Percentiles rank a stretch among this genome's conserved stretches.
These are phyloP conservation scores for Lycocerus yunnanus DNA, from an alignment of 2,888 invertebrate genomes.

Conservation along the genomic window DNA sequence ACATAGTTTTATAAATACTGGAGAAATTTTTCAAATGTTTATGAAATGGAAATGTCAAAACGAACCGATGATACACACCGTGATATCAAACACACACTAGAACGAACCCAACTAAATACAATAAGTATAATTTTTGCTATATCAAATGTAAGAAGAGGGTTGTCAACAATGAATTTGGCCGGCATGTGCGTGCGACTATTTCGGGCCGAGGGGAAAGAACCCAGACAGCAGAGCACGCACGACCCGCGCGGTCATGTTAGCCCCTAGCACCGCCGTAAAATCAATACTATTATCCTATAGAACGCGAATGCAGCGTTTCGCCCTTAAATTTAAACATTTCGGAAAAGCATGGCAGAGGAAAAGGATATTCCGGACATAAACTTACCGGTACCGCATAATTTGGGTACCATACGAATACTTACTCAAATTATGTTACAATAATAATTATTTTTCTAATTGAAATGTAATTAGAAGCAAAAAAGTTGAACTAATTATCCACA, in stretches of 20 bases:
- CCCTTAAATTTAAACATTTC: conserved; percentile 21
- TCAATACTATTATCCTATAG: conserved; percentile 52
- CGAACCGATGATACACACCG: neutral
- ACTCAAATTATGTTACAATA: conserved; percentile 9
- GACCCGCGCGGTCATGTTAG: conserved; percentile 41
- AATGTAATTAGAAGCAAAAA: conserved; percentile 4
- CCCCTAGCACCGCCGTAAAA: conserved; percentile 49
- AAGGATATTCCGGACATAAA: neutral
- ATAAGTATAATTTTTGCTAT: conserved; percentile 21
- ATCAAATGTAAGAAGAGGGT: conserved; percentile 29
- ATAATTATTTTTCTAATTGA: conserved; percentile 4
- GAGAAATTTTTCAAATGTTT: neutral
- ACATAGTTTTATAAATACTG: neutral
- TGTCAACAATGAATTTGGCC: conserved; percentile 34
- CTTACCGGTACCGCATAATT: conserved; percentile 9
- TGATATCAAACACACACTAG: neutral
- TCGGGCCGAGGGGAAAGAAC: conserved; percentile 37
- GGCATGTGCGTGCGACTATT: conserved; percentile 40
- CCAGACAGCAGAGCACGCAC: conserved; percentile 40
- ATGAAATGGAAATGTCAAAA: neutral
- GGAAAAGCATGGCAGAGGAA: conserved; percentile 11
- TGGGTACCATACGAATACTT: conserved; percentile 15
- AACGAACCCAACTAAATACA: neutral
- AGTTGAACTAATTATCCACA: conserved; percentile 20
- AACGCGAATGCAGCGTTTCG: conserved; percentile 46